A percentile compares a stretch with the other conserved stretches of the same genome.
Evolutionary conservation across 2,113 vertebrate species (phyloP).

Genomic region (Lucifuga dentata): DNA sequence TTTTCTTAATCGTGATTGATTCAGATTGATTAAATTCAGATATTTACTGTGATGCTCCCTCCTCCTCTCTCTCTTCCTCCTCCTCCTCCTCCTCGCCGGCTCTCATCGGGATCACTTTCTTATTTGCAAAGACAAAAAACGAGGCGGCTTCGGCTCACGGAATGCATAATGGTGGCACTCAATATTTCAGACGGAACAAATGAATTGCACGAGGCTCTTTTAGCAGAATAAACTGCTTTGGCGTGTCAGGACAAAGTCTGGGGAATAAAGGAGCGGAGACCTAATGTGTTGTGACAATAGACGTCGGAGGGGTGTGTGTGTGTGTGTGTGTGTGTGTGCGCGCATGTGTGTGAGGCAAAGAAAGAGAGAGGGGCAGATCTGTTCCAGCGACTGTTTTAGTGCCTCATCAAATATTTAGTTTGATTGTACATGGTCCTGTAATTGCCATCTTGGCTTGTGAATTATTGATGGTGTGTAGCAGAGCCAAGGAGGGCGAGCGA

Average conservation of each 20-base stretch:
- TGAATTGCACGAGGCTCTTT: slow-evolving; percentile 66
- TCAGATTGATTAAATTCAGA: slow-evolving; percentile 41
- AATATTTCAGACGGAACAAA: slow-evolving; percentile 71
- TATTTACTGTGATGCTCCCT: slow-evolving; percentile 23
- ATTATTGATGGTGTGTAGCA: slow-evolving; percentile 85
- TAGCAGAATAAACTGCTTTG: slow-evolving; percentile 75
- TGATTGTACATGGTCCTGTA: slow-evolving; percentile 88
- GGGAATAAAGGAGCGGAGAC: slow-evolving; percentile 59
- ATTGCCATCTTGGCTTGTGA: slow-evolving; percentile 85
- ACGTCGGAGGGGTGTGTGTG: slow-evolving; percentile 30
- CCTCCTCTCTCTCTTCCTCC: not conserved
- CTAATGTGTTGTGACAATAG: slow-evolving; percentile 71
- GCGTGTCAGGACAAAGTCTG: slow-evolving; percentile 65
- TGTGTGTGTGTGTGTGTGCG: slow-evolving; percentile 17
- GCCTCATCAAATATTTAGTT: slow-evolving; percentile 88
- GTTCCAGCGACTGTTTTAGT: slow-evolving; percentile 85
- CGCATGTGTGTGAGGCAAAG: slow-evolving; percentile 23
- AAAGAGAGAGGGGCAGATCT: slow-evolving; percentile 71
- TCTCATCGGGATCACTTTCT: slow-evolving; percentile 5
- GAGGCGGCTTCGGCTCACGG: not conserved
- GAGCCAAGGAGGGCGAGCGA: no score
- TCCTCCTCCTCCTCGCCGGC: not conserved
- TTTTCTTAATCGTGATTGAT: slow-evolving; percentile 38
- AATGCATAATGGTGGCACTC: slow-evolving; percentile 43
- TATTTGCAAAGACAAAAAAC: slow-evolving; percentile 7